Evolutionary conservation across 2,888 invertebrate species (phyloP), one percentile per base, ranked within the genome.

Genomic region (Polydrusus tereticollis): DNA sequence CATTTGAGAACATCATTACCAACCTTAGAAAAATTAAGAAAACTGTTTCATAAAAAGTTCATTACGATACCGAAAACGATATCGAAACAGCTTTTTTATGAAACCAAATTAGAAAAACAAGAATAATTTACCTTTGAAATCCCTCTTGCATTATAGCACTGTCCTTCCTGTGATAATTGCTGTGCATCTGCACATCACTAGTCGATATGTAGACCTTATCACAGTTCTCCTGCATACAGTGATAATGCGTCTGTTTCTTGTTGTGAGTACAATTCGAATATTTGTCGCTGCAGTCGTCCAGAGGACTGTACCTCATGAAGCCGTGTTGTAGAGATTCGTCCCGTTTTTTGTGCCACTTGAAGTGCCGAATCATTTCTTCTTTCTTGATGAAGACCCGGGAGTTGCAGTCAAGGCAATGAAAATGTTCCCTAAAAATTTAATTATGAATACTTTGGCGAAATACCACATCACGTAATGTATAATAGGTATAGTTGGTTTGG

Each of bases 101-200:
- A 29, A 29, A 43, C 4, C 4, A 43, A 7, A 45, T 7, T 45
- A 36, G 2, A 36, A 36, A 5, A 36, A 10, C 10, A 36, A 3
- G 2, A 12, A 0, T 38, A 2, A 14, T 36, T 12, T 57, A 68
- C 80, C 99, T 89, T 83, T 98, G 97, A 87, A 99, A 99, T 0
- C 99, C 99, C 85, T 98, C 98, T 83, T 97, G 97, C 68, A 97
- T 95, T 80, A 99, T 98, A 16, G 98, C 98, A 0, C 97, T 96
- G 85, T 98, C 98, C 85, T 99, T 99, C 67, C 98, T 91, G 85
- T 99, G 99, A 85, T 98, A 98, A 86, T 98, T 98, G 2, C 98
- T 97, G 86, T 99, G 99, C 98, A 98, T 98, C 87, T 99, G 98
- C 3, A 99, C 98, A 86, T 99, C 99, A 58, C 98, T 98, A 2